Base-by-base conservation (phyloP, 1,140 invertebrate species). In the Drosophila ficusphila region DNA sequence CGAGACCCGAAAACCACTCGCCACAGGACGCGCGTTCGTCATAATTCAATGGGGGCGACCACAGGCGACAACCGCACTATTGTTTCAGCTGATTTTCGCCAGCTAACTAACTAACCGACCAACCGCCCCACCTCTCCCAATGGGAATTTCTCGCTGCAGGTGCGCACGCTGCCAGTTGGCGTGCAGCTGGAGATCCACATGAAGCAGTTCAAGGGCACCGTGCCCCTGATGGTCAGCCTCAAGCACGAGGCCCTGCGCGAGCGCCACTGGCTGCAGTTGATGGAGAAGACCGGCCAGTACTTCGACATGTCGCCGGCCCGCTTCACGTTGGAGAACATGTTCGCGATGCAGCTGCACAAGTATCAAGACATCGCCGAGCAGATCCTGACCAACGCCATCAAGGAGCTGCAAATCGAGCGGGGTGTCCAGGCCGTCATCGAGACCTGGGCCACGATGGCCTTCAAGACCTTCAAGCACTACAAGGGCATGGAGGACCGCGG, bases 291-390 rank as follows among this genome's bases (percentile, higher is more conserved):
- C 34, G 93, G 92, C 2, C 92, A 95, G 71, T 91, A 94, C 61
- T 98, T 98, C 85, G 96, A 98, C 83, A 97, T 98, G 95, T 93
- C 95, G 2, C 94, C 96, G 1, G 95, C 97, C 3, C 93, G 95
- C 53, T 98, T 98, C 79, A 98, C 97, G 0, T 92, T 98, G 52
- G 95, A 96, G 60, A 97, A 97, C 79, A 96, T 98, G 94, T 98
- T 98, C 92, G 93, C 95, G 1, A 98, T 98, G 97, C 95, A 98
- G 81, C 90, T 98, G 51, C 95, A 97, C 78, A 94, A 95, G 62
- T 97, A 97, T 82, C 94, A 96, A 75, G 96, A 97, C 0, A 95
- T 96, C 8, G 96, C 94, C 14, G 95, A 97, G 88, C 94, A 95
- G 77, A 98, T 98, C 51, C 95, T 98, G 2, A 96, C 94, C 31